Base-by-base conservation (phyloP, 2,888 invertebrate species). In the Eupithecia subfuscata region DNA sequence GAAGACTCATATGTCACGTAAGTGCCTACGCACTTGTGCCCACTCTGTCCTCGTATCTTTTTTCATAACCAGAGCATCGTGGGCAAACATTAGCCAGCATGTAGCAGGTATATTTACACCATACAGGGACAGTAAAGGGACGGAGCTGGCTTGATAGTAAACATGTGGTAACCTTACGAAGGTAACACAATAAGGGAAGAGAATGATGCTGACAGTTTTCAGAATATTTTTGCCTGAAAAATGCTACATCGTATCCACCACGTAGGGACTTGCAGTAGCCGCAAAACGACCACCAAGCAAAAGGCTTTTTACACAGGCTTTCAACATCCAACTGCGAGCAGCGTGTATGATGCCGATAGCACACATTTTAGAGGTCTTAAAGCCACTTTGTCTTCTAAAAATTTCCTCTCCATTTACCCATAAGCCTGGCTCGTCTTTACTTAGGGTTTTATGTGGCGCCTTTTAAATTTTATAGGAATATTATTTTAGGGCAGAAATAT, bases 311-410 rank as follows among this genome's bases (percentile, higher is more conserved):
- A 60, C 82, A 76, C 75, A 79, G 83, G 84, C 85, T 89, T 87
- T 88, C 85, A 87, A 82, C 84, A 82, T 86, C 82, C 80, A 74
- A 64, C 81, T 82, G 80, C 83, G 84, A 83, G 43, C 74, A 63
- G 69, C 63, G 73, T 73, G 78, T 75, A 70, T 76, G 73, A 70
- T 37, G 73, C 73, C 71, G 77, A 79, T 77, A 78, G 74, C 77
- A 75, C 69, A 78, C 76, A 78, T 74, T 79, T 76, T 78, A 77
- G 78, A 45, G 69, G 75, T 65, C 76, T 78, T 72, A 70, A 65
- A 70, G 75, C 68, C 77, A 80, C 78, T 78, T 79, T 77, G 77
- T 75, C 77, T 76, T 71, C 40, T 70, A 76, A 78, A 79, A 77
- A 75, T 73, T 75, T 56, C 56, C 70, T 64, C 72, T 56, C 74